Evolutionary conservation across 2,888 invertebrate genomes (phyloP).

Genomic region (Pinctada fucata): DNA sequence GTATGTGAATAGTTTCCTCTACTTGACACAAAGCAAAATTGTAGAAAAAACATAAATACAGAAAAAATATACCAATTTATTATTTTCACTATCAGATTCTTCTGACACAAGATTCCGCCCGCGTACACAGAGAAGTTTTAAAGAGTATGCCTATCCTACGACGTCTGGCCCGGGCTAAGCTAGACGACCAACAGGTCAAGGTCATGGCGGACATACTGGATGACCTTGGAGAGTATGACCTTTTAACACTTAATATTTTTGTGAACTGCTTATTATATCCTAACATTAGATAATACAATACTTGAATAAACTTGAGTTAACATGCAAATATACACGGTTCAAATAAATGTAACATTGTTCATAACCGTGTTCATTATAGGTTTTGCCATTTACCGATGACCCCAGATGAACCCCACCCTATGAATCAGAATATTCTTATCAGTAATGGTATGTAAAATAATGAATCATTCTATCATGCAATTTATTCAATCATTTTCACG

Average conservation of each 20-base stretch:
- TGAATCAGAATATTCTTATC: slow-evolving; percentile 77
- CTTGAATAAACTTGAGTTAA: too few species aligned
- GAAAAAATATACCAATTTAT: too few species aligned
- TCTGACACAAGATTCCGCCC: slow-evolving; percentile 74
- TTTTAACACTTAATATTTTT: too few species aligned
- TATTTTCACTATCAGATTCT: slow-evolving; percentile 64
- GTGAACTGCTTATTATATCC: too few species aligned
- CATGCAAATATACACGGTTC: too few species aligned
- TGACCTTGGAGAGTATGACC: slow-evolving; percentile 69
- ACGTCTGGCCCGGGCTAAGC: slow-evolving; percentile 70
- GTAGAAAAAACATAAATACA: too few species aligned
- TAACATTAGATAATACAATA: too few species aligned
- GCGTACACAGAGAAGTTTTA: slow-evolving; percentile 73
- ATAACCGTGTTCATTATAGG: slow-evolving; percentile 41
- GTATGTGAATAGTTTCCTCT: too few species aligned
- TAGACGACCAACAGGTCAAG: slow-evolving; percentile 74
- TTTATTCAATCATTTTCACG: not conserved
- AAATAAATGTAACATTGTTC: too few species aligned
- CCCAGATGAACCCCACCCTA: slow-evolving; percentile 74
- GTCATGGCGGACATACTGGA: slow-evolving; percentile 73
- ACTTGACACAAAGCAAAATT: too few species aligned
- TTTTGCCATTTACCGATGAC: slow-evolving; percentile 75
- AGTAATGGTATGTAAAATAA: slow-evolving; percentile 70
- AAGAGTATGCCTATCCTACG: slow-evolving; percentile 73
- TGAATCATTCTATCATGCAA: too few species aligned